Base-by-base conservation (phyloP, 2,888 invertebrate genomes). In the Mesochorus sp. region DNA sequence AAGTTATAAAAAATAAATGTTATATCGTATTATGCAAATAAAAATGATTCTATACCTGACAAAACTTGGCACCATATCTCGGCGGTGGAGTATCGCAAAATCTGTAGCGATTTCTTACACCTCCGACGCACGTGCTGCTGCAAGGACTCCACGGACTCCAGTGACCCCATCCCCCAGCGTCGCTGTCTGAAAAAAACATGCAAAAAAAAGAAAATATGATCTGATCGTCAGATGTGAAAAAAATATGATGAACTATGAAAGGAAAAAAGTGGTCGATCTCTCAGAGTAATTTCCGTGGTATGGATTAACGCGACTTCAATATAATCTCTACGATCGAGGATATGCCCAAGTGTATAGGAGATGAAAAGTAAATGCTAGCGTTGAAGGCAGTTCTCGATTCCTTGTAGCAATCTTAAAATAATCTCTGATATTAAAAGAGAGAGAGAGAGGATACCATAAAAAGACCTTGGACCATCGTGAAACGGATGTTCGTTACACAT, bases 81-180 rank as follows among this genome's bases (percentile, higher is more conserved):
- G 97, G 97, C 0, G 96, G 95, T 0, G 97, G 97, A 0, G 95
- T 95, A 90, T 97, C 96, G 88, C 97, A 97, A 91, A 97, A 95
- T 82, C 97, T 93, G 91, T 97, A 96, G 12, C 97, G 94, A 89
- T 95, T 96, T 79, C 95, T 93, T 12, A 95, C 96, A 0, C 97
- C 97, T 59, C 95, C 95, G 47, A 94, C 93, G 86, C 95, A 95
- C 74, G 95, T 95, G 78, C 94, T 94, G 0, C 96, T 96, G 87
- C 97, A 97, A 0, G 95, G 93, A 0, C 96, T 96, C 97, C 97
- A 98, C 64, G 94, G 92, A 49, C 96, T 96, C 96, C 96, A 96
- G 0, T 93, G 92, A 5, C 96, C 95, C 95, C 95, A 95, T 42
- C 94, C 94, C 1, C 95, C 95, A 0, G 95, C 95, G 81, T 96